These are phyloP conservation scores for Centropus bengalensis DNA, from an alignment of 2,113 vertebrate genomes.

Conservation along the genomic window DNA sequence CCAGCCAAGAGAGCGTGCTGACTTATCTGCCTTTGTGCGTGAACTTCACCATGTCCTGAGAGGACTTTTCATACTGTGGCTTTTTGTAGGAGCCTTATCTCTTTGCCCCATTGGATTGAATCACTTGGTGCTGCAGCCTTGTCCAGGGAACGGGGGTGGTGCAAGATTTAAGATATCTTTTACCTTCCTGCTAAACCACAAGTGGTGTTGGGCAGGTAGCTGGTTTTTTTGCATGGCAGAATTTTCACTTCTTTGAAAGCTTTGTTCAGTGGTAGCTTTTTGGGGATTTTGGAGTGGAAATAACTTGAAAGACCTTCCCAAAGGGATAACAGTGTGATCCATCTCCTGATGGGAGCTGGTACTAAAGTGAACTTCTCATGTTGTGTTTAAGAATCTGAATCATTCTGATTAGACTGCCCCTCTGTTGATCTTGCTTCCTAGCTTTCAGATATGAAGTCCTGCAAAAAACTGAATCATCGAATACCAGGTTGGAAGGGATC, in stretches of 20 bases:
- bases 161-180: background rate
- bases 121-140: background rate
- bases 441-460: background rate
- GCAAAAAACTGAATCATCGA: background rate
- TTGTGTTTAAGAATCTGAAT: background rate
- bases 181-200: background rate
- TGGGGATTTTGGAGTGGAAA: background rate
- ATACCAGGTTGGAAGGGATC: too few species aligned
- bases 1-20: background rate
- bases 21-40: background rate
- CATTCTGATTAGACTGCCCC: background rate
- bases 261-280: background rate
- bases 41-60: background rate
- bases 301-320: background rate
- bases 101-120: background rate
- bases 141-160: background rate
- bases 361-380: background rate
- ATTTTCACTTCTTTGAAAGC: background rate
- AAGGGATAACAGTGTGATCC: background rate
- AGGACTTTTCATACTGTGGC: background rate
- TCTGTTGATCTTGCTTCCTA: background rate
- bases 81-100: background rate
- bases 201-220: background rate
- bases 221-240: background rate
- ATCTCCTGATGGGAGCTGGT: background rate